Conservation (phyloP, 1,140 invertebrate genomes). For the Nixonia krombeini region DNA sequence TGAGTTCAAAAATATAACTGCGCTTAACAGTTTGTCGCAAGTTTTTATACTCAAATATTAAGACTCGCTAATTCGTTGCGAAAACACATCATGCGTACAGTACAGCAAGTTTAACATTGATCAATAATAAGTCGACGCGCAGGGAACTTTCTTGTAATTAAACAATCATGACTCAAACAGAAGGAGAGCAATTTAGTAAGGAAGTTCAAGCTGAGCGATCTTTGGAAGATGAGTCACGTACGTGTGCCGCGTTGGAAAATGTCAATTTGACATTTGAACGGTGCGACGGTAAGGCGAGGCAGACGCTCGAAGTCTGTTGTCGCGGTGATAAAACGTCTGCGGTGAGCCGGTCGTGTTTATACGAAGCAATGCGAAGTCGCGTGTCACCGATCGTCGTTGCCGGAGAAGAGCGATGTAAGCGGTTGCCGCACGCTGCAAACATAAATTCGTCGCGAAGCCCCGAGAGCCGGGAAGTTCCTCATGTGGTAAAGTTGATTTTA, state of each 20-base stretch:
- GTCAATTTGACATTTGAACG: constrained; percentile 39
- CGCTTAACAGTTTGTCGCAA: too few relatives aligned
- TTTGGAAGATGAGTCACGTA: constrained; percentile 21
- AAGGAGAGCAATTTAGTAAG: too few relatives aligned
- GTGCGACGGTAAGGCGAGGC: constrained; percentile 7
- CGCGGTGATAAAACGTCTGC: constrained; percentile 50
- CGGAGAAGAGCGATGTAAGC: constrained; percentile 29
- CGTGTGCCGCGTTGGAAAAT: constrained; percentile 32
- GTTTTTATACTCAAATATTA: too few relatives aligned
- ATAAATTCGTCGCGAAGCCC: constrained; percentile 50
- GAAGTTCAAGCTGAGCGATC: constrained; percentile 47
- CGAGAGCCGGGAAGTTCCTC: constrained; percentile 28
- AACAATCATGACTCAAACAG: too few relatives aligned
- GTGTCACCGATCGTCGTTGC: constrained; percentile 35
- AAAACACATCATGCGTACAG: too few relatives aligned
- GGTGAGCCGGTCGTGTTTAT: constrained; percentile 34
- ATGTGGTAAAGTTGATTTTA: constrained; percentile 54
- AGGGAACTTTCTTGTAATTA: too few relatives aligned
- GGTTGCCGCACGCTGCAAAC: constrained; percentile 36
- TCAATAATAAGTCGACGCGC: too few relatives aligned
- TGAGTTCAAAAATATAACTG: too few relatives aligned
- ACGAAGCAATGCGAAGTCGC: constrained; percentile 32
- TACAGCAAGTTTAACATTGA: too few relatives aligned
- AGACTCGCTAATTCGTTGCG: too few relatives aligned
- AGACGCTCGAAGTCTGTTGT: constrained; percentile 25